Evolutionary conservation across 2,797 vertebrate species (phyloP).

Genomic region (Anabacerthia variegaticeps): DNA sequence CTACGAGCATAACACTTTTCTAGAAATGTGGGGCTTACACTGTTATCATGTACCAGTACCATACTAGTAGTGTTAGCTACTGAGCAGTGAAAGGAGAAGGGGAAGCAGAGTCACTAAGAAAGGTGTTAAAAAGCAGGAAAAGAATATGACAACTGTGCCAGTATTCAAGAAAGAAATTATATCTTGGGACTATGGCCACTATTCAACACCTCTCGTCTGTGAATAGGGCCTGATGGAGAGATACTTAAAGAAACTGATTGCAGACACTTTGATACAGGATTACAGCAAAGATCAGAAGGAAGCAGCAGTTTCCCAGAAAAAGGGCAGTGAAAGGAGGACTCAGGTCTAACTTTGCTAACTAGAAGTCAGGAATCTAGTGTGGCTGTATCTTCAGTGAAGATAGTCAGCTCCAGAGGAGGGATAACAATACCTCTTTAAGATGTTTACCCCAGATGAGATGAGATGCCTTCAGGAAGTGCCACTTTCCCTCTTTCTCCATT

Average conservation of each 20-base stretch:
- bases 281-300: not conserved
- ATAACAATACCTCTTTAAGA: not conserved
- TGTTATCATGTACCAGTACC: rapidly evolving
- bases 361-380: not conserved
- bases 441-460: not conserved
- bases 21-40: not conserved
- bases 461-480: not conserved
- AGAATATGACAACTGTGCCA: not conserved
- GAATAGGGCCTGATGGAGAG: not conserved
- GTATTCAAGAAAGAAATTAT: not conserved
- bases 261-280: not conserved
- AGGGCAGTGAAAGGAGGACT: not conserved
- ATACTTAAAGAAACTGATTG: not conserved
- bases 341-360: not conserved
- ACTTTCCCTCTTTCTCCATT: not conserved
- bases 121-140: not conserved
- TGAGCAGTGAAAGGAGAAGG: not conserved
- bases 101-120: not conserved
- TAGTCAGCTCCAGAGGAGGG: not conserved
- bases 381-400: not conserved
- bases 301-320: not conserved
- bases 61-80: not conserved
- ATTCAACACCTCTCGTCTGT: not conserved
- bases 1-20: not conserved
- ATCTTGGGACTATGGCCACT: not conserved